These are phyloP conservation scores for Melanchra persicariae DNA, from an alignment of 2,888 invertebrate species.

Conservation along the genomic window DNA sequence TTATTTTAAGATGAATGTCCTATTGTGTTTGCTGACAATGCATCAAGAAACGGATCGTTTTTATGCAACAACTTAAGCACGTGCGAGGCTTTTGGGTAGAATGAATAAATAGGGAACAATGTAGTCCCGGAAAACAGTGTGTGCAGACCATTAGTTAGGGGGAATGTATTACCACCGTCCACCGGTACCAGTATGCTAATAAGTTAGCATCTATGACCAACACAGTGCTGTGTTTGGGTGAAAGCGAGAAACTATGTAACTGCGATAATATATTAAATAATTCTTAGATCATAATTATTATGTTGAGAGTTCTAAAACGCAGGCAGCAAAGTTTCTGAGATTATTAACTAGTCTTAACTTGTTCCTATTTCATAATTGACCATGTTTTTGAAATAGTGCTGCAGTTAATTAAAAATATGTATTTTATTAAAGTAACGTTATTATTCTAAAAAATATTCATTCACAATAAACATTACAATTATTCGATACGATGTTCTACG, in stretches of 20 bases:
- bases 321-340: not conserved
- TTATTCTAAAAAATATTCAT: slow-evolving; percentile 16
- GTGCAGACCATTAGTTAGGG: slow-evolving; percentile 50
- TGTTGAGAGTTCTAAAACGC: not conserved
- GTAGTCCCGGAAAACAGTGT: slow-evolving; percentile 48
- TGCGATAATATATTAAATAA: slow-evolving; percentile 55
- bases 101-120: slow-evolving; percentile 48
- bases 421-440: not conserved
- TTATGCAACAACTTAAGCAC: slow-evolving; percentile 68
- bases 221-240: slow-evolving; percentile 68
- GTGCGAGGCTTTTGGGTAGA: slow-evolving; percentile 60
- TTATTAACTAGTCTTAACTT: not conserved
- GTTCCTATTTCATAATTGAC: not conserved
- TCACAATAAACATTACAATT: slow-evolving; percentile 42
- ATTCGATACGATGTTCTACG: slow-evolving; percentile 43
- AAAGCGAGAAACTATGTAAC: slow-evolving; percentile 65
- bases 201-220: slow-evolving; percentile 68
- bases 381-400: not conserved
- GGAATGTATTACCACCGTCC: slow-evolving; percentile 57
- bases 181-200: slow-evolving; percentile 73
- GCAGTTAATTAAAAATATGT: not conserved
- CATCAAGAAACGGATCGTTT: slow-evolving; percentile 62
- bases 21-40: slow-evolving; percentile 75
- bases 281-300: slow-evolving; percentile 20
- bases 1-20: slow-evolving; percentile 68